phyloP scores from a whole-genome alignment of 2,888 invertebrate genomes.

The Drosophila subquinaria region DNA sequence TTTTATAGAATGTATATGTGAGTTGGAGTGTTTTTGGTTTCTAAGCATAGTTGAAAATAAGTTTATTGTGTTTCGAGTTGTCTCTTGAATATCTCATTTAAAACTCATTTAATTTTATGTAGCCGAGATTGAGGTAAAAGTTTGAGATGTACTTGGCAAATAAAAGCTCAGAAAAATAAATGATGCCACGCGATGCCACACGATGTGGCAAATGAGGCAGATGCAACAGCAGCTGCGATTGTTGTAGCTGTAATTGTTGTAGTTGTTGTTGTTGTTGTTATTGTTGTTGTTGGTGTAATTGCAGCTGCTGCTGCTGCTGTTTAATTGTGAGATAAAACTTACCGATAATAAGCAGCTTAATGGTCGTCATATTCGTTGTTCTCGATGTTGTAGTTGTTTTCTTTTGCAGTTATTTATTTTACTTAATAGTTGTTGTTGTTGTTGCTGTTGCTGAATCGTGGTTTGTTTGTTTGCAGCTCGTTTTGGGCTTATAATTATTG shows the following conservation, averaged over 20 bases:
- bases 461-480: slow-evolving; percentile 24
- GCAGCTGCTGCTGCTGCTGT: slow-evolving; percentile 44
- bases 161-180: not conserved
- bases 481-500: slow-evolving; percentile 15
- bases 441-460: not conserved
- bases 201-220: not conserved
- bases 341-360: slow-evolving; percentile 83
- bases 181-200: not conserved
- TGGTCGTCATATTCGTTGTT: slow-evolving; percentile 71
- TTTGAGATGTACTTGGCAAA: not conserved
- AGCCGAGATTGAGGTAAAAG: slow-evolving; percentile 14
- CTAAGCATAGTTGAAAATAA: not conserved
- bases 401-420: slow-evolving; percentile 12
- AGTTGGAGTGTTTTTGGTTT: not conserved
- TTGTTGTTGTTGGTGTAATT: slow-evolving; percentile 9
- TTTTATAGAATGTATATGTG: not conserved
- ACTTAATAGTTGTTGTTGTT: slow-evolving; percentile 21
- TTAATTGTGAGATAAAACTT: slow-evolving; percentile 82
- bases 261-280: slow-evolving; percentile 7
- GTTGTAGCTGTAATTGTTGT: slow-evolving; percentile 4
- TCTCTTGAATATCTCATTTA: not conserved
- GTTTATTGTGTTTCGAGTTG: not conserved
- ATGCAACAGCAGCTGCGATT: slow-evolving; percentile 1
- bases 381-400: slow-evolving; percentile 15
- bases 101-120: not conserved